A percentile compares a stretch with the other conserved stretches of the same genome.
These are phyloP conservation scores for Philereme vetulata DNA, from an alignment of 2,888 invertebrate genomes.

Conservation along the genomic window DNA sequence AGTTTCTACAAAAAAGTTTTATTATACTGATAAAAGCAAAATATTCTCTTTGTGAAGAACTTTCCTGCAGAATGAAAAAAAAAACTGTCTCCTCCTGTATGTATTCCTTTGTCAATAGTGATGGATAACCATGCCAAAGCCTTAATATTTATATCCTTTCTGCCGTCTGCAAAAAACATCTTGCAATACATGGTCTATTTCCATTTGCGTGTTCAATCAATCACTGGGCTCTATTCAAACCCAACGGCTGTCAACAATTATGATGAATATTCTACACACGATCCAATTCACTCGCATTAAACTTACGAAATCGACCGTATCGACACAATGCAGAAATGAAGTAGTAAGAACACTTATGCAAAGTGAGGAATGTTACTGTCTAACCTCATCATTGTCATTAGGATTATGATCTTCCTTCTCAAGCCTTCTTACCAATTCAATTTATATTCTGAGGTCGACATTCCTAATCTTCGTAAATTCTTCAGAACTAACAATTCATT, in stretches of 20 bases:
- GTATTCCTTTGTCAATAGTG: conserved; percentile 34
- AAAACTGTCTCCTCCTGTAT: conserved; percentile 23
- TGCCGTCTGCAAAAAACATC: conserved; percentile 37
- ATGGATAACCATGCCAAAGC: conserved; percentile 48
- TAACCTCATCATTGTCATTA: background rate
- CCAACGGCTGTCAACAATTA: conserved; percentile 59
- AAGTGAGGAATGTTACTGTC: background rate
- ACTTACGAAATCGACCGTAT: conserved; percentile 59
- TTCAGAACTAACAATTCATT: too few species aligned
- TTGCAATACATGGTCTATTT: conserved; percentile 47
- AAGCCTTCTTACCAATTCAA: too few species aligned
- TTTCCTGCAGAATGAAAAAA: conserved; percentile 20
- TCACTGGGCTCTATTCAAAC: conserved; percentile 53
- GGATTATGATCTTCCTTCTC: background rate
- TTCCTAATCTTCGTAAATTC: too few species aligned
- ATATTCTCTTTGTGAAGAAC: conserved; percentile 14
- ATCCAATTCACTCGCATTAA: conserved; percentile 55
- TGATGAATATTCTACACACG: conserved; percentile 61
- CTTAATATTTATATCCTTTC: conserved; percentile 35
- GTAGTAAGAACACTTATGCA: conserved; percentile 8
- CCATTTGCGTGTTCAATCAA: conserved; percentile 55
- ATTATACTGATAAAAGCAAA: conserved; percentile 14
- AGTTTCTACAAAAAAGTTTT: conserved; percentile 12
- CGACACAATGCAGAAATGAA: conserved; percentile 29
- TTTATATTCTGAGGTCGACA: too few species aligned